These are phyloP conservation scores for Theodoxus fluviatilis DNA, from an alignment of 2,888 invertebrate species.

Conservation along the genomic window DNA sequence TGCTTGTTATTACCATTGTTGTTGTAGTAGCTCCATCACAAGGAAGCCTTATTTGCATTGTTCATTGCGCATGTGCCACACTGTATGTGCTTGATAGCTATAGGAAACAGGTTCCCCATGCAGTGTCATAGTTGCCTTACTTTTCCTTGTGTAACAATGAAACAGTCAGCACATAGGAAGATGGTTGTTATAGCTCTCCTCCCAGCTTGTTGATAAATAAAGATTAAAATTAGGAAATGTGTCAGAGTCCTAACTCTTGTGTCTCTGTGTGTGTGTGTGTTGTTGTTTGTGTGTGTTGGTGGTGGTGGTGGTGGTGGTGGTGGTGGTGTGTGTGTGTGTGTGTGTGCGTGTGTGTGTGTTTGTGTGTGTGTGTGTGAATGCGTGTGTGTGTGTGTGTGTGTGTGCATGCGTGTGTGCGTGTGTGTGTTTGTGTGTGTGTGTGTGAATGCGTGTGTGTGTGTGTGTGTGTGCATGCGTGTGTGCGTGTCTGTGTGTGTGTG, in stretches of 20 bases:
- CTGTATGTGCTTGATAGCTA: no score
- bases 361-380: background rate
- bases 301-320: background rate
- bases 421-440: conserved; percentile 18
- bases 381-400: background rate
- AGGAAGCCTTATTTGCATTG: conserved; percentile 3
- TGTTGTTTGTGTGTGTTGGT: background rate
- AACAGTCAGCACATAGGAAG: no score
- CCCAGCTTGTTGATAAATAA: no score
- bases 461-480: conserved; percentile 11
- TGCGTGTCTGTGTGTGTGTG: no score
- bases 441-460: conserved; percentile 16
- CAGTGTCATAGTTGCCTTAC: no score
- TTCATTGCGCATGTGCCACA: background rate
- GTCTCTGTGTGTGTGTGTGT: background rate
- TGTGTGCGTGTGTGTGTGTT: background rate
- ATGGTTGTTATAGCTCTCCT: no score
- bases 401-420: conserved; percentile 8
- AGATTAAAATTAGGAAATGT: background rate
- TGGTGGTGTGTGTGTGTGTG: background rate
- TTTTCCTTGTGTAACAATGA: no score
- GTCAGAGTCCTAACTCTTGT: background rate
- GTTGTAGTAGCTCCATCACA: background rate
- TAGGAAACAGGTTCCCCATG: no score
- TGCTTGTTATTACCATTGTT: no score